Evolutionary conservation across 1,140 invertebrate genomes (phyloP), one percentile per base, ranked within the genome.

Genomic region (Drusus annulatus): DNA sequence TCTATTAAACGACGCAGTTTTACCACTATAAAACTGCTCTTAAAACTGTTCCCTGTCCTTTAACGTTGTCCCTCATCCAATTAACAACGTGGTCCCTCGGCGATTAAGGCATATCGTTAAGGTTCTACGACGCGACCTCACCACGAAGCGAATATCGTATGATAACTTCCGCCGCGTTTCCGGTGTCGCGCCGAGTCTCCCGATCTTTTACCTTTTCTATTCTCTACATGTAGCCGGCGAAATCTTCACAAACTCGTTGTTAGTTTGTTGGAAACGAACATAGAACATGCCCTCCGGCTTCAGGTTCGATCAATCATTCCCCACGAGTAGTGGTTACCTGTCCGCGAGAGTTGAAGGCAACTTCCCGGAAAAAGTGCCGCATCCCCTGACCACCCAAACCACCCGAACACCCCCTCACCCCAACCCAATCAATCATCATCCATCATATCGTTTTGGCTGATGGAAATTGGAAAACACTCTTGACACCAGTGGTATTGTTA

Each of bases 401-500:
- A 45, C 36, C 36, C 36, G 1, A 60, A 0, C 10, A 45, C 36
- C 36, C 36, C 36, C 10, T 13, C 74, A 56, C 21, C 23, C 36
- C 45, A 28, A 19, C 21, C 50, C 17, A 45, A 71, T 79, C 77
- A 21, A 71, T 79, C 77, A 79, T 56, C 77, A 79, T 60, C 77
- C 77, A 79, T 79, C 77, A 79, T 45, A 58, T 50, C 25, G 19
- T 31, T n/a, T 60, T 62, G 63, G 76, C 28, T 60, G 74, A 76
- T 76, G 62, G 76, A 65, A 65, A 77, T 77, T 77, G 76, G 62
- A 65, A 62, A 76, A 77, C 76, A 77, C 36, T 77, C 52, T 79
- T 79, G 77, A 79, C 77, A 79, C 63, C 77, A 17, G 28, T 71
- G 16, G 51, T 63, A 79, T 79, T 79, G 77, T 79, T 79, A 79